A percentile compares a stretch with the other conserved stretches of the same genome.
Conservation (phyloP, 2,113 vertebrate genomes). For the Xenopus laevis region DNA sequence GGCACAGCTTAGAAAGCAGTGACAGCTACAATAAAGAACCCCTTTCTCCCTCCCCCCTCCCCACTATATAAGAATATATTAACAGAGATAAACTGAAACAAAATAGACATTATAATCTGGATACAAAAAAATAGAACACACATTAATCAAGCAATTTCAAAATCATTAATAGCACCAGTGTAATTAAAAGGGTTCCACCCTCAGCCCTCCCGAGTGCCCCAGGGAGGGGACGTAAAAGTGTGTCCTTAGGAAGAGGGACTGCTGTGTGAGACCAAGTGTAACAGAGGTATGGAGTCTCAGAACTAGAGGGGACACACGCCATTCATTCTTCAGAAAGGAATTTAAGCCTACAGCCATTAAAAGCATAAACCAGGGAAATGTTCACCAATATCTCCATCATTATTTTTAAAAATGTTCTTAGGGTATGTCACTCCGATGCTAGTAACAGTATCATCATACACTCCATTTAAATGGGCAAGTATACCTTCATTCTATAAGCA, state of each 20-base stretch:
- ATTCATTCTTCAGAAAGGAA: too few relatives aligned
- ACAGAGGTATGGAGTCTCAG: slow-evolving; percentile 32
- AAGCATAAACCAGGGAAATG: too few relatives aligned
- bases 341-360: too few relatives aligned
- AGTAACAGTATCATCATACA: too few relatives aligned
- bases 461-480: too few relatives aligned
- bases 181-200: slow-evolving; percentile 63
- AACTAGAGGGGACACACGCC: not conserved
- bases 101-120: slow-evolving; percentile 72
- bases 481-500: too few relatives aligned
- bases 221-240: slow-evolving; percentile 27
- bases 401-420: too few relatives aligned
- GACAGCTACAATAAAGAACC: slow-evolving; percentile 4
- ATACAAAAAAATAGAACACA: slow-evolving; percentile 82
- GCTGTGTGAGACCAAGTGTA: slow-evolving; percentile 65
- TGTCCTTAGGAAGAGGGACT: slow-evolving; percentile 49
- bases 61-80: slow-evolving; percentile 74
- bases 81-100: slow-evolving; percentile 76
- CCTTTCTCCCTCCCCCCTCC: not conserved
- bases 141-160: slow-evolving; percentile 98
- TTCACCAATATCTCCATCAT: too few relatives aligned
- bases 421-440: too few relatives aligned
- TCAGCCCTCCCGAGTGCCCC: slow-evolving; percentile 85
- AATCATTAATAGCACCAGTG: slow-evolving; percentile 99
- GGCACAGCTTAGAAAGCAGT: slow-evolving; percentile 3